A percentile compares a stretch with the other conserved stretches of the same genome.
Evolutionary conservation across 2,113 vertebrate genomes (phyloP).

Genomic region (Scatophagus argus): DNA sequence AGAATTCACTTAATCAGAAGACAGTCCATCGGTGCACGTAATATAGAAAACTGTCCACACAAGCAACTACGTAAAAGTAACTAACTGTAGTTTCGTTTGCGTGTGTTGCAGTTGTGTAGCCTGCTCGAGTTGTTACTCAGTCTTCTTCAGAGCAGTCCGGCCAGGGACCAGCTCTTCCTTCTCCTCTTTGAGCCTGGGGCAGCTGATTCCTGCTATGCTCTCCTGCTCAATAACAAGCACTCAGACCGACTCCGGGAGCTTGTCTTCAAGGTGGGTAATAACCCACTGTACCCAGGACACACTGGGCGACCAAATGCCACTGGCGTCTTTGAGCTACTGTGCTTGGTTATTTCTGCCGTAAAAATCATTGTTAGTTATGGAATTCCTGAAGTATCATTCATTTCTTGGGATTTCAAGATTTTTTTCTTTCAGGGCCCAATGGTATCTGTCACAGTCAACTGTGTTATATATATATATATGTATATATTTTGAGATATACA

Average conservation of each 20-base stretch:
- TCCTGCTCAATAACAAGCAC: constrained; percentile 92
- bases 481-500: too few species aligned
- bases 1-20: background rate
- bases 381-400: background rate
- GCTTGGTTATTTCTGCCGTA: background rate
- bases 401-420: background rate
- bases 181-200: constrained; percentile 94
- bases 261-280: constrained; percentile 90
- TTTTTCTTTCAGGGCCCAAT: background rate
- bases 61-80: background rate
- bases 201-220: constrained; percentile 94
- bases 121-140: constrained; percentile 90
- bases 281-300: background rate
- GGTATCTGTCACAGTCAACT: background rate
- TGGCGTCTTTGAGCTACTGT: background rate
- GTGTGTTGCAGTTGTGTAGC: constrained; percentile 85
- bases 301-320: too few species aligned
- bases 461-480: too few species aligned
- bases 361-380: background rate
- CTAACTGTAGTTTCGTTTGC: constrained; percentile 18
- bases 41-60: background rate
- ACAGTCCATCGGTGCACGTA: too few species aligned
- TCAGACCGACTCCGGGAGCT: constrained; percentile 92
- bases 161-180: constrained; percentile 94
- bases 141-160: constrained; percentile 91